Conservation (phyloP, 2,888 invertebrate genomes). For the Cerceris rybyensis region DNA sequence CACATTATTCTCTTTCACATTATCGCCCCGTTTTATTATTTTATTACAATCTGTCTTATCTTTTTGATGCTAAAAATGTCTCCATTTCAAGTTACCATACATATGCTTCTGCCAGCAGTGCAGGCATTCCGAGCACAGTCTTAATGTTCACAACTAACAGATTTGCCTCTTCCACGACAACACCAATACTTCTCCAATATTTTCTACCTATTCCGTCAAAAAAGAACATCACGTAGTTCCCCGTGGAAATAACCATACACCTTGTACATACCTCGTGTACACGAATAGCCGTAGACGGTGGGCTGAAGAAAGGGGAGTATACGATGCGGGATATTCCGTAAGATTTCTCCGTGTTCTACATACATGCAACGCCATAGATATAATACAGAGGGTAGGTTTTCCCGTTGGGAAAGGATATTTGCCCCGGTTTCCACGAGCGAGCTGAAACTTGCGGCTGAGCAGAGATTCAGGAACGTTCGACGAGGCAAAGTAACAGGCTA, state of each 20-base stretch:
- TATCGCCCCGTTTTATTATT: too few relatives aligned
- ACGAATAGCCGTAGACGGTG: constrained; percentile 15
- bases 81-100: too few relatives aligned
- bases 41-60: too few relatives aligned
- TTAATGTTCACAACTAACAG: too few relatives aligned
- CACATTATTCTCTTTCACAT: too few relatives aligned
- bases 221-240: constrained; percentile 20
- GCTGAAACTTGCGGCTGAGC: constrained; percentile 23
- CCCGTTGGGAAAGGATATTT: constrained; percentile 20
- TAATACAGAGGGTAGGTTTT: not conserved
- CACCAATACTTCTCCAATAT: not conserved
- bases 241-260: constrained; percentile 35
- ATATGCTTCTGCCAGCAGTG: too few relatives aligned
- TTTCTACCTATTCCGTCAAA: constrained; percentile 11
- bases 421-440: constrained; percentile 16
- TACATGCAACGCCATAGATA: not conserved
- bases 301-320: constrained; percentile 10
- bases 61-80: too few relatives aligned
- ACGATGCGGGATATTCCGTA: constrained; percentile 22
- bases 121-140: too few relatives aligned
- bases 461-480: constrained; percentile 24
- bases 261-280: constrained; percentile 7
- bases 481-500: not conserved
- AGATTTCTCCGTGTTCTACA: constrained; percentile 15
- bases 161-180: too few relatives aligned